Percentiles rank a stretch among this genome's conserved stretches.
Conservation (phyloP, 2,113 vertebrate genomes). For the Hemiprocne comata region DNA sequence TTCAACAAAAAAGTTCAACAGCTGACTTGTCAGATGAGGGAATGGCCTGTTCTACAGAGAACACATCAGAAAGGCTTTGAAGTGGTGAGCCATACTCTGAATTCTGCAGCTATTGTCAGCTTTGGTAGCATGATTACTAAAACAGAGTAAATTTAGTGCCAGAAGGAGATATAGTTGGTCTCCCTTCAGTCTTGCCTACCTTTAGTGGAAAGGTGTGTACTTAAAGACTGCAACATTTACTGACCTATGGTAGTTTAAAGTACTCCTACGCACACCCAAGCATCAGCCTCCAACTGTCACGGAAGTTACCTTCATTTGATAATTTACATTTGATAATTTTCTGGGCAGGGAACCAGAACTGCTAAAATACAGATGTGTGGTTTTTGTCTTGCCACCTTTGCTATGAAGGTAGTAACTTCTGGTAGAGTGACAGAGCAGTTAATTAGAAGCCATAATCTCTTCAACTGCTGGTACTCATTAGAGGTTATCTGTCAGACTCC, state of each 20-base stretch:
- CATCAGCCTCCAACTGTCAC: background rate
- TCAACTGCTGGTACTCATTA: background rate
- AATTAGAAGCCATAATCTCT: background rate
- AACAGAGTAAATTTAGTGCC: background rate
- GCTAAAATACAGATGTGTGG: background rate
- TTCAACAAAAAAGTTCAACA: background rate
- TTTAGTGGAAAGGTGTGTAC: background rate
- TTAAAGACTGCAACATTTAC: background rate
- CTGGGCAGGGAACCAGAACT: background rate
- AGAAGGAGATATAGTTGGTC: accelerated
- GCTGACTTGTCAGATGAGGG: background rate
- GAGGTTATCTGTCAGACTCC: background rate
- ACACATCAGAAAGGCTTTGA: background rate
- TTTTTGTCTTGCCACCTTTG: background rate
- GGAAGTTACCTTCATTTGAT: background rate
- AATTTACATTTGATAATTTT: background rate
- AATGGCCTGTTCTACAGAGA: background rate
- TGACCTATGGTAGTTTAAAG: background rate
- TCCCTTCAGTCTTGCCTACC: background rate
- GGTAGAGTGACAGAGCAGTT: background rate
- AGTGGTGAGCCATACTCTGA: background rate
- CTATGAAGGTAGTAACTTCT: background rate
- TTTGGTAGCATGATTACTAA: background rate
- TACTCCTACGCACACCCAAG: background rate
- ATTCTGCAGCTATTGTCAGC: background rate